A percentile compares a stretch with the other conserved stretches of the same genome.
These are phyloP conservation scores for Imbricaverruca yamaguchii DNA, from an alignment of 2,888 invertebrate species.

Conservation along the genomic window DNA sequence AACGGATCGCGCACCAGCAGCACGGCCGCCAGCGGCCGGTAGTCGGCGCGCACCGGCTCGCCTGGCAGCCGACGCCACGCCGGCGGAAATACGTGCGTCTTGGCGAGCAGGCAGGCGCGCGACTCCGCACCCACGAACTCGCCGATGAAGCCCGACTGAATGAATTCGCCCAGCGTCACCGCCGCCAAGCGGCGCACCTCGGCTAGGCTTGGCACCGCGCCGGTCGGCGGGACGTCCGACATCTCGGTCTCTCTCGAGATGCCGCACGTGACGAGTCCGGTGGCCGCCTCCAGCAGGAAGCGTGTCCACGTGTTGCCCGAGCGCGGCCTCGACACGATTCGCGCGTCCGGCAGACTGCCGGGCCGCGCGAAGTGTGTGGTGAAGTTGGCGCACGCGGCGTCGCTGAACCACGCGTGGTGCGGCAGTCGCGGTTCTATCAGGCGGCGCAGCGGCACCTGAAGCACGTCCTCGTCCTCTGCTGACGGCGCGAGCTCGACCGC, in stretches of 20 bases:
- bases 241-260: neutral
- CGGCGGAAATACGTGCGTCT: too few species aligned
- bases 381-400: neutral
- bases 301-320: constrained; percentile 1
- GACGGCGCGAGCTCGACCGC: too few species aligned
- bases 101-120: too few species aligned
- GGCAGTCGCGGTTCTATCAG: too few species aligned
- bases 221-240: neutral
- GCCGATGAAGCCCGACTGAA: neutral
- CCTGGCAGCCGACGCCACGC: too few species aligned
- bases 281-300: neutral
- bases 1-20: neutral
- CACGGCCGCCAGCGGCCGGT: neutral
- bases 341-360: neutral
- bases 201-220: neutral
- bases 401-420: too few species aligned
- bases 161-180: neutral
- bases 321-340: neutral
- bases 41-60: neutral
- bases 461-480: too few species aligned
- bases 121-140: too few species aligned
- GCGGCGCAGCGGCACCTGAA: too few species aligned
- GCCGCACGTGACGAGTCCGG: neutral
- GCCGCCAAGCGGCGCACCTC: too few species aligned
- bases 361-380: neutral